Base-by-base conservation (phyloP, 2,797 vertebrate species). In the Percopsis omiscomaycus region DNA sequence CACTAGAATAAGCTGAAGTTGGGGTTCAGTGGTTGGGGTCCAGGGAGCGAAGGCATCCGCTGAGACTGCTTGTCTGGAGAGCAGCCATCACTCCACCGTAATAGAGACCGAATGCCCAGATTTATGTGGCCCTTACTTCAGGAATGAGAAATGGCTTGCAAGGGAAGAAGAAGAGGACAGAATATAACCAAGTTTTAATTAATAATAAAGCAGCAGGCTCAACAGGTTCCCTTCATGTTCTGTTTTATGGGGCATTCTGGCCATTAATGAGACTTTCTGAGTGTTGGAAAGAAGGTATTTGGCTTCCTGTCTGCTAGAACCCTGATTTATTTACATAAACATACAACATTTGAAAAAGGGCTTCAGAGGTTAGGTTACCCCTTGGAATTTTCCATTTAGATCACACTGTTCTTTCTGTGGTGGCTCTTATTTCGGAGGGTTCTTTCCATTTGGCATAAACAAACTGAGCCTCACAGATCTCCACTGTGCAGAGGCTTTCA, bases 51-150 rank as follows among this genome's bases (percentile, higher is more conserved):
- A 76, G 76, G 66, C 78, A 77, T 84, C 75, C 79, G 59, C 65
- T 73, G 87, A 84, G 82, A 88, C 84, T 84, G 81, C 73, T 82
- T 85, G 83, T 84, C 84, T 89, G 81, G 86, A 85, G 84, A 84
- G 77, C 73, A 81, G 79, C 84, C 84, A 85, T 89, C 83, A 81
- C 71, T 86, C 79, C 68, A 66, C 73, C 82, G 75, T 88, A 88
- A 88, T 86, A 72, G 76, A 86, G 85, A 88, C 84, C 55, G 76
- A 89, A 82, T 74, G 71, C 52, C 64, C 64, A 80, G 79, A 87
- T 88, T 85, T 88, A 84, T 83, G 68, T 68, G 73, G 73, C 80
- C 80, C 72, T 81, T 84, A 80, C 81, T 85, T 84, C 79, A 66
- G 67, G 77, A 75, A 64, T 62, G 78, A 80, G 77, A 59, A 82